Percentiles rank a stretch among this genome's conserved stretches.
Conservation (phyloP, 2,888 invertebrate species). For the Himalopsyche tibetana region DNA sequence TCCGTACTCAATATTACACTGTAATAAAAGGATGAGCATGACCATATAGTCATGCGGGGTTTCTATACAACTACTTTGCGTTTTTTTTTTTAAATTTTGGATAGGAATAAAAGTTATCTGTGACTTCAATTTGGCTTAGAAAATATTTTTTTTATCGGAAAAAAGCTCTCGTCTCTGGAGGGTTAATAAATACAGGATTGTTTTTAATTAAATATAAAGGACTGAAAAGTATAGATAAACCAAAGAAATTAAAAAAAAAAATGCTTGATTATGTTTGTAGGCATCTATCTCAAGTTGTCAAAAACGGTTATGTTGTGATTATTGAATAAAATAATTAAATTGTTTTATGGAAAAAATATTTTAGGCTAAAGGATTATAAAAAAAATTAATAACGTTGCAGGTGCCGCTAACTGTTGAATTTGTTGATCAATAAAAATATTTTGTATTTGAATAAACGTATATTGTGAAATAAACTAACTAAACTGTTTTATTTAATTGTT, state of each 20-base stretch:
- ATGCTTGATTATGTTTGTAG: constrained; percentile 14
- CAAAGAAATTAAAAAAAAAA: constrained; percentile 3
- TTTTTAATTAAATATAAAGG: background rate
- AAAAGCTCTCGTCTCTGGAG: too few relatives aligned
- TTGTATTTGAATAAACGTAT: constrained; percentile 13
- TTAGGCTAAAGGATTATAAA: constrained; percentile 9
- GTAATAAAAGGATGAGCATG: too few relatives aligned
- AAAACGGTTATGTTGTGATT: constrained; percentile 17
- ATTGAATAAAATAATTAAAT: background rate
- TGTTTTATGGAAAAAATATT: constrained; percentile 1
- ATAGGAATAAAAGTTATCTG: too few relatives aligned
- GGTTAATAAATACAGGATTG: background rate
- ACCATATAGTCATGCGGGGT: too few relatives aligned
- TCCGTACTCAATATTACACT: too few relatives aligned
- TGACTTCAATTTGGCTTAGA: too few relatives aligned
- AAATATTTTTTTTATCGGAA: too few relatives aligned
- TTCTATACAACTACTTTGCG: too few relatives aligned
- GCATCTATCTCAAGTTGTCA: constrained; percentile 17
- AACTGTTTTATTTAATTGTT: too few relatives aligned
- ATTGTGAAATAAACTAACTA: background rate
- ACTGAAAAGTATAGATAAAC: background rate
- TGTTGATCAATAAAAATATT: constrained; percentile 24
- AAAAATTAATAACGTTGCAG: constrained; percentile 14
- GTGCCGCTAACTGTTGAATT: constrained; percentile 19
- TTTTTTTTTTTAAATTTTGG: too few relatives aligned